Evolutionary conservation across 2,888 invertebrate species (phyloP).

Genomic region (Sesamia inferens): DNA sequence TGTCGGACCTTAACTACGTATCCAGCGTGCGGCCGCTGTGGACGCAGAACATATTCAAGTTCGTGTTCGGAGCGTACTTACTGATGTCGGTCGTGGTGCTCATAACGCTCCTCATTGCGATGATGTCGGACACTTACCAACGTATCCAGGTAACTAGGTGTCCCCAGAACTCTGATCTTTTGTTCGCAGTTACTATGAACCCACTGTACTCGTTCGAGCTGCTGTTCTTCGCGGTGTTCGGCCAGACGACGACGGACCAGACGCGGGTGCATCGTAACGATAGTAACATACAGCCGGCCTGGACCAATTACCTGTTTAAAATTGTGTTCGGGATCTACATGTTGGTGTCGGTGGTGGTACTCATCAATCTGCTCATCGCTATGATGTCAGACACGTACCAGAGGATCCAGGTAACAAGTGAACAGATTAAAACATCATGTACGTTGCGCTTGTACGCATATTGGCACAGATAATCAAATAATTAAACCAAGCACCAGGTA

Average conservation of each 20-base stretch:
- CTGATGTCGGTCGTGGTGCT: constrained; percentile 99
- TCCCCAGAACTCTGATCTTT: constrained; percentile 78
- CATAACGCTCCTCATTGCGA: constrained; percentile 99
- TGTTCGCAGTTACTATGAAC: constrained; percentile 96
- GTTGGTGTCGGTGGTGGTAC: constrained; percentile 99
- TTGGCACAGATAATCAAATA: constrained; percentile 45
- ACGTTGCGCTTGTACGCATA: constrained; percentile 50
- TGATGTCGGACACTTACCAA: constrained; percentile 99
- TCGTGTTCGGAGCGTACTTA: constrained; percentile 99
- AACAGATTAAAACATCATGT: constrained; percentile 47
- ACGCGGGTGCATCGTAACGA: constrained; percentile 92
- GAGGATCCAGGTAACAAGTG: constrained; percentile 96
- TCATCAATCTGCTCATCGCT: constrained; percentile 99
- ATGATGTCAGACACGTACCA: constrained; percentile 99
- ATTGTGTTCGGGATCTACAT: constrained; percentile 98
- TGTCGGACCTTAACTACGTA: constrained; percentile 95
- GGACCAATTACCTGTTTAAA: constrained; percentile 97
- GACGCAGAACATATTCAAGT: constrained; percentile 96
- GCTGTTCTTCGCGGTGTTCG: constrained; percentile 99
- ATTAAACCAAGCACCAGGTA: constrained; percentile 22
- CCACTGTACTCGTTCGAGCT: constrained; percentile 98
- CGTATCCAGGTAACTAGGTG: constrained; percentile 97
- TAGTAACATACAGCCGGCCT: constrained; percentile 92
- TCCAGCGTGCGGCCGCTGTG: constrained; percentile 93
- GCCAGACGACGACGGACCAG: constrained; percentile 96